These are phyloP conservation scores for Campoletis raptor DNA, from an alignment of 2,888 invertebrate species.

Conservation along the genomic window DNA sequence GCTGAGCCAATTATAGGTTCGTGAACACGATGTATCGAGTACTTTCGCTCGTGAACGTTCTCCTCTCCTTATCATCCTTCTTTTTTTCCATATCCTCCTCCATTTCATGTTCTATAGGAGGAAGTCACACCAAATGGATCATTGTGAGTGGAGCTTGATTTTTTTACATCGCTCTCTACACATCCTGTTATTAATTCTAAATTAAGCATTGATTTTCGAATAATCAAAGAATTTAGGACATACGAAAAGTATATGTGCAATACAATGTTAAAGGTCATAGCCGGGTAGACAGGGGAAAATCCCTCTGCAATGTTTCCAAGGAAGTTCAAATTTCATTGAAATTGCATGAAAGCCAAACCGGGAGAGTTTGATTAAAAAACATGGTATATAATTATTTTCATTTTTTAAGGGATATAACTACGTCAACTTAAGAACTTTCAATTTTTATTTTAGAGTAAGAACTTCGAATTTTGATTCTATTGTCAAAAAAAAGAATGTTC, in stretches of 20 bases:
- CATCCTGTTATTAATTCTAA: not conserved
- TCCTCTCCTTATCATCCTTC: constrained; percentile 37
- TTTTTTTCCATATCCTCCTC: constrained; percentile 38
- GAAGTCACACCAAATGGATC: not conserved
- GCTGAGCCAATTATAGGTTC: constrained; percentile 79
- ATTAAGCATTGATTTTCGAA: not conserved
- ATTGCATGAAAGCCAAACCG: too few species aligned
- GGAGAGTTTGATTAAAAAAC: too few species aligned
- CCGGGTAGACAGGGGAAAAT: too few species aligned
- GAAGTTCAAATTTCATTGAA: not conserved
- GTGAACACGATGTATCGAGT: constrained; percentile 78
- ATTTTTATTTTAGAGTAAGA: not conserved
- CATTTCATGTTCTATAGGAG: constrained; percentile 11
- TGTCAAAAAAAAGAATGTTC: not conserved
- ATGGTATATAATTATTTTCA: too few species aligned
- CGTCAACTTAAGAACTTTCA: not conserved
- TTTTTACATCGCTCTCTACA: not conserved
- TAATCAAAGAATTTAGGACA: not conserved
- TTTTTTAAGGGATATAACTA: too few species aligned
- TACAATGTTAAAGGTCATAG: too few species aligned
- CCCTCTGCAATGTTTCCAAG: not conserved
- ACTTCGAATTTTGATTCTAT: not conserved
- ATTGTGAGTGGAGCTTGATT: not conserved
- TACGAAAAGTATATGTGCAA: too few species aligned
- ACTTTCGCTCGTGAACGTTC: constrained; percentile 69